Evolutionary conservation across 2,113 vertebrate genomes (phyloP).

Genomic region (Phylloscopus trochilus): DNA sequence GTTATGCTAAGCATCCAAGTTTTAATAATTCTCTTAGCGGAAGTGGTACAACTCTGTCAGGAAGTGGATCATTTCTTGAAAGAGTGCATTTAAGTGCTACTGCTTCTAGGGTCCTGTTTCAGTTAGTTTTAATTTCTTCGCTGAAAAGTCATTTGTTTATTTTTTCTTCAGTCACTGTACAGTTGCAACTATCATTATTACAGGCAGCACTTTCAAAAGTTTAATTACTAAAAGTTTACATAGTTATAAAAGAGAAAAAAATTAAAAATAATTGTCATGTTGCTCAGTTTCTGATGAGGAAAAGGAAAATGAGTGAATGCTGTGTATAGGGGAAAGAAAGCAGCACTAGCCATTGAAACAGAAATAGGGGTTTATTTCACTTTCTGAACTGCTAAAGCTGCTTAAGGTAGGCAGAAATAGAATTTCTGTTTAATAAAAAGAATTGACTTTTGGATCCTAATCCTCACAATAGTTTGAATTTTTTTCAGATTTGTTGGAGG

Average conservation of each 20-base stretch:
- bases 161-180: not conserved
- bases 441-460: not conserved
- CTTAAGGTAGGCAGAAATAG: not conserved
- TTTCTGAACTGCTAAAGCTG: not conserved
- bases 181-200: not conserved
- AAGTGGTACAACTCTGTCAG: constrained; percentile 27
- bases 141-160: not conserved
- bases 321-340: not conserved
- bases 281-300: not conserved
- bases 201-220: not conserved
- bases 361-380: not conserved
- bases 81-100: not conserved
- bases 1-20: constrained; percentile 49
- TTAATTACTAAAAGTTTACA: not conserved
- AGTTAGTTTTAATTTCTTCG: not conserved
- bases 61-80: constrained; percentile 36
- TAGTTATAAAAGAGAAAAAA: not conserved
- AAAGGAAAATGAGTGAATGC: not conserved
- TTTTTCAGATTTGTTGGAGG: not conserved
- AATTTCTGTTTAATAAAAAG: not conserved
- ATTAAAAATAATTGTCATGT: not conserved
- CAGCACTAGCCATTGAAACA: not conserved
- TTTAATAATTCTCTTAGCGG: constrained; percentile 36
- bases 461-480: not conserved
- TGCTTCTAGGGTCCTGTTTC: not conserved